Conservation (phyloP, 2,888 invertebrate genomes). For the Ceramica pisi region DNA sequence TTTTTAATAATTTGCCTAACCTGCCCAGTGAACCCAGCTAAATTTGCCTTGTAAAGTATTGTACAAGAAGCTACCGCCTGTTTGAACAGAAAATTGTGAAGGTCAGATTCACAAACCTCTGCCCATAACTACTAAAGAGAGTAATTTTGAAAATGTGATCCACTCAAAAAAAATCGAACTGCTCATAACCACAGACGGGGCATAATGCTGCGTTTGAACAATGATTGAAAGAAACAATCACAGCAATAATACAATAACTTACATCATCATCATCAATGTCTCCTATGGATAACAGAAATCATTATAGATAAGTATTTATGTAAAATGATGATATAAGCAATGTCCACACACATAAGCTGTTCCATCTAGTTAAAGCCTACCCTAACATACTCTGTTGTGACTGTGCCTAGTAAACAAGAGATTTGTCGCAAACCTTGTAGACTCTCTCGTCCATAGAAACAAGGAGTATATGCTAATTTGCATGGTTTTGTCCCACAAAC, state of each 20-base stretch:
- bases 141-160: not conserved
- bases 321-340: not conserved
- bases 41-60: not conserved
- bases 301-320: not conserved
- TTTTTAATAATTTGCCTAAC: no score
- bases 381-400: not conserved
- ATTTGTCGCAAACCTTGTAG: constrained; percentile 77
- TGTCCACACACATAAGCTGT: not conserved
- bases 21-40: no score
- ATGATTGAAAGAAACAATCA: not conserved
- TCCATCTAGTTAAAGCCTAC: not conserved
- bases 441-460: constrained; percentile 70
- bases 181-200: not conserved
- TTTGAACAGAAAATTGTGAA: no score
- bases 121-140: not conserved
- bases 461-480: constrained; percentile 75
- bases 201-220: not conserved
- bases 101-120: no score
- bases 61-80: no score
- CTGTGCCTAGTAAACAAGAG: not conserved
- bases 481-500: constrained; percentile 81
- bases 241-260: not conserved
- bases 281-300: constrained; percentile 1
- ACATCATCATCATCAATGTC: not conserved
- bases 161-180: not conserved